Percentiles rank a stretch among this genome's conserved stretches.
phyloP scores from a whole-genome alignment of 2,888 invertebrate species.

The Sarcophaga caerulescens region DNA sequence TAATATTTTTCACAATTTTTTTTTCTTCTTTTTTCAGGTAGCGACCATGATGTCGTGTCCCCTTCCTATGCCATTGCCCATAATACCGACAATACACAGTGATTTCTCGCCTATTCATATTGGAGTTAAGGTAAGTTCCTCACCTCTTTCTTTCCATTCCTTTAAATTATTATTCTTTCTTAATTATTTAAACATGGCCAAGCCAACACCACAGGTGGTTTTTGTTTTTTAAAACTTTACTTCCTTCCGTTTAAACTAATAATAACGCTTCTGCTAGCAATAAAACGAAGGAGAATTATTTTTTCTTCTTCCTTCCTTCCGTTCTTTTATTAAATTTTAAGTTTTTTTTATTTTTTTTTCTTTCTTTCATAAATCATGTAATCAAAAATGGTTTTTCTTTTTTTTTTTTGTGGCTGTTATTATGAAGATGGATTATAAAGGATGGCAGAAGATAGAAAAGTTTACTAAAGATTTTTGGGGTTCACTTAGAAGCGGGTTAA shows the following conservation, averaged over 20 bases:
- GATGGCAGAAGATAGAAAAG: too few species aligned
- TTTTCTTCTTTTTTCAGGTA: conserved; percentile 75
- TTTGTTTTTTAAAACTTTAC: background rate
- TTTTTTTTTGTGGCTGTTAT: too few species aligned
- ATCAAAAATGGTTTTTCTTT: background rate
- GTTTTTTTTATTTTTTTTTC: background rate
- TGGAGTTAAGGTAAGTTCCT: conserved; percentile 80
- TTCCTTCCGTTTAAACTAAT: background rate
- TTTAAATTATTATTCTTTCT: background rate
- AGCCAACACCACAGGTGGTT: background rate
- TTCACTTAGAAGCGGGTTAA: too few species aligned
- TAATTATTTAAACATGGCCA: conserved; percentile 22
- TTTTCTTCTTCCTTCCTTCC: background rate
- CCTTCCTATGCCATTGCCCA: conserved; percentile 81
- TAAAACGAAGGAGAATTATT: background rate
- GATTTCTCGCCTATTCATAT: conserved; percentile 81
- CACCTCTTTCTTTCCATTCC: background rate
- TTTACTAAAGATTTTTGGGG: too few species aligned
- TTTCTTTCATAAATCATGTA: conserved; percentile 40
- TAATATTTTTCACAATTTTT: conserved; percentile 28
- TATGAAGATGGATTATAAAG: too few species aligned
- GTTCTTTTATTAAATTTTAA: conserved; percentile 23
- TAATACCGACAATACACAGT: conserved; percentile 81
- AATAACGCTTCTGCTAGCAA: background rate
- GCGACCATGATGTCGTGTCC: conserved; percentile 82